Evolutionary conservation across 2,888 invertebrate genomes (phyloP).

Genomic region (Conomelus anceps): DNA sequence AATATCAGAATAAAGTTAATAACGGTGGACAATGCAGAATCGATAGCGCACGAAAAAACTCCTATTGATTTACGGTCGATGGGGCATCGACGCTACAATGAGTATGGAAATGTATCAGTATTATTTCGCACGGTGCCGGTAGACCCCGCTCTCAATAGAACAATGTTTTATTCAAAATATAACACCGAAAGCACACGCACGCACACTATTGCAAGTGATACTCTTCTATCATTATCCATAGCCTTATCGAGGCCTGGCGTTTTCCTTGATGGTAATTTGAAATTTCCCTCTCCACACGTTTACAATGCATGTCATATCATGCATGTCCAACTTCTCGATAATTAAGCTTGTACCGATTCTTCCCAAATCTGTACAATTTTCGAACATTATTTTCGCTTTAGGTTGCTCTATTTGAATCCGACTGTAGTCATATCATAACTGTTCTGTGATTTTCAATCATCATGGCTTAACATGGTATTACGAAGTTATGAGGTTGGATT

Average conservation of each 20-base stretch:
- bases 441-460: too few species aligned
- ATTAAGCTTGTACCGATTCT: too few species aligned
- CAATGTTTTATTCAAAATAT: neutral
- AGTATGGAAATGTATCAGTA: neutral
- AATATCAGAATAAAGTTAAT: neutral
- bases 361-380: too few species aligned
- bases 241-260: neutral
- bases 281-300: neutral
- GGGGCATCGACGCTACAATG: neutral
- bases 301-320: too few species aligned
- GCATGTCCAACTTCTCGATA: neutral
- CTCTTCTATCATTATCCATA: neutral
- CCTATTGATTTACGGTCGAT: neutral
- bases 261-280: neutral
- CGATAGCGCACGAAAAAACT: neutral
- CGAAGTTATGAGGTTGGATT: too few species aligned
- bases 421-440: too few species aligned
- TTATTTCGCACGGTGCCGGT: neutral
- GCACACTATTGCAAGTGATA: neutral
- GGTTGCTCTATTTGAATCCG: too few species aligned
- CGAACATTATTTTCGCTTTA: too few species aligned
- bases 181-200: neutral
- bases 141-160: neutral
- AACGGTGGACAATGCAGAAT: neutral
- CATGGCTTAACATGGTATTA: too few species aligned